Conservation (phyloP, 1,140 invertebrate species). For the Piezodorus guildinii region DNA sequence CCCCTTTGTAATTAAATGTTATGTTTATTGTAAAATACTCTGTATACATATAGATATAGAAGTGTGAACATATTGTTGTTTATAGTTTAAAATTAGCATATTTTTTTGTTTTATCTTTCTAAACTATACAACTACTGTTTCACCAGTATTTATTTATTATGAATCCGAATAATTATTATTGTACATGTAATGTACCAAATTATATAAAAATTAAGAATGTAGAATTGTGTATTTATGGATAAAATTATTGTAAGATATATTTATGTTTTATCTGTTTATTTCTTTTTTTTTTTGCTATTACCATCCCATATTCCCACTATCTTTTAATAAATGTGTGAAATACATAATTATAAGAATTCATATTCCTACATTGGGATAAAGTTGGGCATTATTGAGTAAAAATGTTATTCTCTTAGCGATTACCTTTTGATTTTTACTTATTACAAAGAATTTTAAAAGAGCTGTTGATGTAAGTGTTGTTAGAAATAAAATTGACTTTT, state of each 20-base stretch:
- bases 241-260: conserved; percentile 21
- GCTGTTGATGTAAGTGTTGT: too few species aligned
- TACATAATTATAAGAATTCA: too few species aligned
- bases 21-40: conserved; percentile 19
- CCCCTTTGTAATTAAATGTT: conserved; percentile 23
- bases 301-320: too few species aligned
- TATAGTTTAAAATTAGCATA: conserved; percentile 22
- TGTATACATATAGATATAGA: conserved; percentile 19
- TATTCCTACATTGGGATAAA: too few species aligned
- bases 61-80: conserved; percentile 25
- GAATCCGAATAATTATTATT: conserved; percentile 26
- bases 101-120: conserved; percentile 20
- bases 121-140: conserved; percentile 20
- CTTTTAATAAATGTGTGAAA: too few species aligned
- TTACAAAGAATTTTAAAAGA: too few species aligned
- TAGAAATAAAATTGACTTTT: too few species aligned
- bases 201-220: conserved; percentile 26
- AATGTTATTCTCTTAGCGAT: too few species aligned
- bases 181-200: conserved; percentile 30
- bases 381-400: too few species aligned
- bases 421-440: too few species aligned
- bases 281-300: background rate
- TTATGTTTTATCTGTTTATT: conserved; percentile 5
- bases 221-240: conserved; percentile 31
- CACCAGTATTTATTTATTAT: conserved; percentile 26